Conservation (phyloP, 2,888 invertebrate species). For the Eilema sororculum region DNA sequence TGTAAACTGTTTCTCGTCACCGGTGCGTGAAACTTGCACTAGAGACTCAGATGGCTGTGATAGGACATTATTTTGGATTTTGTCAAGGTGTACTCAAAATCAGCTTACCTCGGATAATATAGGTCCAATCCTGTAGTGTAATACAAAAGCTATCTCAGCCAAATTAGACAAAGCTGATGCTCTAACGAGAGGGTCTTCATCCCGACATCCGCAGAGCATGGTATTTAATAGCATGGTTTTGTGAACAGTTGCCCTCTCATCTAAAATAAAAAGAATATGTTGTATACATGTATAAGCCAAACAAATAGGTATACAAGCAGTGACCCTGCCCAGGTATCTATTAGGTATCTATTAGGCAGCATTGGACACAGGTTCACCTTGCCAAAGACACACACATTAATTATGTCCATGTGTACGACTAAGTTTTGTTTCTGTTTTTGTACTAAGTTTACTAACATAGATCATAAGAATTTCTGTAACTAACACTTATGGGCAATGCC, state of each 20-base stretch:
- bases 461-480: too few relatives aligned
- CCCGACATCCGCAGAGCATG: slow-evolving; percentile 90
- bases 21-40: too few relatives aligned
- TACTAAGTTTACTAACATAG: too few relatives aligned
- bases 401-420: too few relatives aligned
- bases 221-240: slow-evolving; percentile 90
- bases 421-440: too few relatives aligned
- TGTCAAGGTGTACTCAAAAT: not conserved
- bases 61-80: not conserved
- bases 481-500: too few relatives aligned
- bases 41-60: too few relatives aligned
- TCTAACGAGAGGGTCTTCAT: slow-evolving; percentile 91
- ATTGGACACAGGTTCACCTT: too few relatives aligned
- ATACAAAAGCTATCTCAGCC: slow-evolving; percentile 92
- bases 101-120: slow-evolving; percentile 90
- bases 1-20: too few relatives aligned
- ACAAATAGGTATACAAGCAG: not conserved
- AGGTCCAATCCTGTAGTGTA: slow-evolving; percentile 91
- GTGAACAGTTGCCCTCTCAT: slow-evolving; percentile 90
- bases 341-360: too few relatives aligned
- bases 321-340: too few relatives aligned
- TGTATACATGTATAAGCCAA: not conserved
- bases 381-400: too few relatives aligned
- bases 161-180: slow-evolving; percentile 94
- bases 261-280: slow-evolving; percentile 73